Conservation (phyloP, 1,140 invertebrate genomes). For the Drosophila lacteicornis region DNA sequence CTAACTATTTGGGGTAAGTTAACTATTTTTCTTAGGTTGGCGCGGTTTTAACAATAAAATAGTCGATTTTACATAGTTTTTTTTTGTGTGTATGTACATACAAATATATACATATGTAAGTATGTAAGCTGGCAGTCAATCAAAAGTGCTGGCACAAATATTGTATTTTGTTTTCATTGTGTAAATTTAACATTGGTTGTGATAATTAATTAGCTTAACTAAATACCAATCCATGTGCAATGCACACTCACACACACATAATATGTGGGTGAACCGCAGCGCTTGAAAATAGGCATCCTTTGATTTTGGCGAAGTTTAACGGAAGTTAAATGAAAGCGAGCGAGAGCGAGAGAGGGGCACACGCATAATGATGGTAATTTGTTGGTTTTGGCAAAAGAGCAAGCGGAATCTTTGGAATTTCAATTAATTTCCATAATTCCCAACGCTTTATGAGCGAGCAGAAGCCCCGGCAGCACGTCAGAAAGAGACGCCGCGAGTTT, state of each 20-base stretch:
- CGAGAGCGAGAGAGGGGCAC: constrained; percentile 15
- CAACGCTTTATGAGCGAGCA: constrained; percentile 76
- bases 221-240: constrained; percentile 52
- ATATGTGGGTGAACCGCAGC: constrained; percentile 28
- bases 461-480: constrained; percentile 18
- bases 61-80: no score
- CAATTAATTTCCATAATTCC: constrained; percentile 85
- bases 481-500: constrained; percentile 35
- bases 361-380: constrained; percentile 84
- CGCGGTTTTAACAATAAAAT: no score
- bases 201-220: constrained; percentile 73
- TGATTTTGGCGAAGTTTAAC: constrained; percentile 27
- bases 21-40: no score
- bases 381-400: constrained; percentile 82
- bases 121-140: constrained; percentile 59
- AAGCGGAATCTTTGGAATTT: constrained; percentile 83
- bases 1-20: no score
- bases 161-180: constrained; percentile 14
- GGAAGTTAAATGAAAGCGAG: neutral
- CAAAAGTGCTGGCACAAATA: constrained; percentile 45
- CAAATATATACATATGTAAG: neutral
- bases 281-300: constrained; percentile 68
- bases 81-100: neutral
- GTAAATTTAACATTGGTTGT: constrained; percentile 2
- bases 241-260: constrained; percentile 5